Evolutionary conservation across 2,888 invertebrate species (phyloP), one percentile per base, ranked within the genome.

Genomic region (Embidobia sp.): DNA sequence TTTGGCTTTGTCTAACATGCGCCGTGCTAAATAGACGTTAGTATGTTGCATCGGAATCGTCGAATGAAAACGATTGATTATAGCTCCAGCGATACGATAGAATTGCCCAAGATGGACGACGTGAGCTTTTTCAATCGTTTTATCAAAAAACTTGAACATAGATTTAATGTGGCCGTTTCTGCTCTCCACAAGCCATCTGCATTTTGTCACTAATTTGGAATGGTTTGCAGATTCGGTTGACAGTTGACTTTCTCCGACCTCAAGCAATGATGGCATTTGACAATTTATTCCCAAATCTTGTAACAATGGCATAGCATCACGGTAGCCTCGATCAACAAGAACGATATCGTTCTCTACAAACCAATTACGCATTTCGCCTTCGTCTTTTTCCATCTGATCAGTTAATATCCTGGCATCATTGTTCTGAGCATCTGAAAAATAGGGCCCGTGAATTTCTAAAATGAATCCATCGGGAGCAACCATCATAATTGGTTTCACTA

Each of bases 381-480:
- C 22, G 6, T 69, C 22, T 19, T n/a, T 16, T 1, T 57, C 2
- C 10, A 69, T 42, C 11, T 59, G 15, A 16, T 26, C 18, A n/a
- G 3, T 6, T 4, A 57, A 27, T 18, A 69, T 69, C 5, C 22
- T 19, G 0, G 49, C 69, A 57, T 69, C 69, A 10, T 59, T 69
- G 33, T 77, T 73, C 10, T 31, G 16, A 5, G 13, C 29, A 46
- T 73, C 73, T 5, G 77, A 53, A 31, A 77, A 67, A 42, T 66
- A 77, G 0, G 67, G 66, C 1, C 55, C 55, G 3, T 61, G 55
- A 6, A 77, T 72, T 16, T 63, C 69, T n/a, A 76, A 31, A 19
- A 76, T 70, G 18, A 40, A 75, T 1, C 76, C 70, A 31, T 70
- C 59, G 1, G 76, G 63, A 27, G 64, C 64, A 22, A 48, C 48